Base-by-base conservation (phyloP, 2,113 vertebrate genomes). In the Saimiri boliviensis region DNA sequence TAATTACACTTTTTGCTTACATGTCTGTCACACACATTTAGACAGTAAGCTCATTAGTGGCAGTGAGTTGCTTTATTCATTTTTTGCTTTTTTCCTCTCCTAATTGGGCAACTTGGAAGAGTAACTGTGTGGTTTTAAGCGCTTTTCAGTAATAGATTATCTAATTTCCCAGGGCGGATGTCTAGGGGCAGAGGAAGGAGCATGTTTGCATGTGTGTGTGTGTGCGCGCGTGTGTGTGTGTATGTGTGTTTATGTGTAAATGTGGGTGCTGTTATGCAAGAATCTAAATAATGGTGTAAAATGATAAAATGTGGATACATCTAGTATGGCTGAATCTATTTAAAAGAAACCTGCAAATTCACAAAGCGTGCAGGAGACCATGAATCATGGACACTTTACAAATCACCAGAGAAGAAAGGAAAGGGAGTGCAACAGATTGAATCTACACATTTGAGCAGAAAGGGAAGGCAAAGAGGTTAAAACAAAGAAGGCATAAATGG, bases 261-360 rank as follows among this genome's bases (percentile, higher is more conserved):
- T 54, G 8, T 16, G n/a, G 83, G 13, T 47, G 21, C 17, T 81
- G 68, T 77, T 71, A 12, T 83, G 25, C 3, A 90, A 40, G 8
- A 82, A 81, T 96, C 25, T 85, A 97, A 81, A 90, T 87, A 88
- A 95, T 85, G 35, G 1, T 58, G 17, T 54, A 94, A 89, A 96
- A 21, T 54, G 12, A 27, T 95, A 25, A 97, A 95, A 91, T 79
- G 17, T 91, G 54, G 73, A 79, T 5, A 58, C 19, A 30, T 56
- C 21, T 93, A 95, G 20, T 6, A 60, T 6, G 40, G 6, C 52
- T 56, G 35, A 91, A 11, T 79, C 35, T 91, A 86, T 68, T 81
- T 21, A 95, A 91, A 92, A 89, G 74, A 92, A 84, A 68, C 3
- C 37, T 45, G 9, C 71, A 92, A 96, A 95, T n/a, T 94, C 1